Conservation (phyloP, 2,113 vertebrate species). For the Solea solea region DNA sequence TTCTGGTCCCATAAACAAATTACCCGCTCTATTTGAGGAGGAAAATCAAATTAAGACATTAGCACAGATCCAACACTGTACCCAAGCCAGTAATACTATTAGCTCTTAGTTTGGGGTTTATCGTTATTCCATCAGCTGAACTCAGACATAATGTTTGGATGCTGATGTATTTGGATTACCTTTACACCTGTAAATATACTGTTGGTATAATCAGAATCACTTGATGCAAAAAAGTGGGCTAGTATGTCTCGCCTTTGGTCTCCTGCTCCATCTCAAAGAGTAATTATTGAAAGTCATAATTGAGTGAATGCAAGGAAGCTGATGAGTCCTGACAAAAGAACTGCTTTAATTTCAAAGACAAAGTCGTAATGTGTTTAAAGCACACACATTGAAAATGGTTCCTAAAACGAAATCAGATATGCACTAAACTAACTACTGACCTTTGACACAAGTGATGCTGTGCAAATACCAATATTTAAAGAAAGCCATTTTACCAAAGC, state of each 20-base stretch:
- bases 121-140: constrained; percentile 39
- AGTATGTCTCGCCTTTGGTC: constrained; percentile 11
- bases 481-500: neutral
- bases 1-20: constrained; percentile 80
- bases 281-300: constrained; percentile 39
- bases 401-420: constrained; percentile 42
- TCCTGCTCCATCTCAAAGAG: constrained; percentile 15
- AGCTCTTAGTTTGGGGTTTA: constrained; percentile 53
- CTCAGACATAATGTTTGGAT: constrained; percentile 22
- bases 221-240: constrained; percentile 2
- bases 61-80: constrained; percentile 64
- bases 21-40: constrained; percentile 80
- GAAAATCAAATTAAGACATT: constrained; percentile 78
- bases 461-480: constrained; percentile 5
- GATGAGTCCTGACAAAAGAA: constrained; percentile 1
- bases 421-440: constrained; percentile 19
- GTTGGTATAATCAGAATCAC: constrained; percentile 15
- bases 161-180: constrained; percentile 29
- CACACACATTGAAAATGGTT: constrained; percentile 32
- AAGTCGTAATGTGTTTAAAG: constrained; percentile 31
- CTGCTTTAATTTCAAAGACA: constrained; percentile 9
- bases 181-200: constrained; percentile 32
- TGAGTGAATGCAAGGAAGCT: neutral
- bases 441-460: constrained; percentile 17
- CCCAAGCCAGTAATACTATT: constrained; percentile 55